These are phyloP conservation scores for Brachionus koreanus DNA, from an alignment of 1,140 invertebrate species.

Conservation along the genomic window DNA sequence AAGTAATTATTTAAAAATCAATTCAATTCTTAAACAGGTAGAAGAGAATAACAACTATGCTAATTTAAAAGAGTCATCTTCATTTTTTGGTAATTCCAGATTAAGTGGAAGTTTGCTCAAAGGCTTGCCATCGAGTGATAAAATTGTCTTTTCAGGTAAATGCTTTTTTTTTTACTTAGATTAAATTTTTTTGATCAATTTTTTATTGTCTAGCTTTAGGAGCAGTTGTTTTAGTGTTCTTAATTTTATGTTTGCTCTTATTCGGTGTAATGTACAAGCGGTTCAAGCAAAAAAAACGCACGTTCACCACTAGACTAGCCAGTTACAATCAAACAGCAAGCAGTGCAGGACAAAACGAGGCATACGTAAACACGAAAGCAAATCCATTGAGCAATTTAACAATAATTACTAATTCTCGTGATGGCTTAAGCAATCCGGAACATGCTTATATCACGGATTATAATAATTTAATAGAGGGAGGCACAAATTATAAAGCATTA, in stretches of 20 bases:
- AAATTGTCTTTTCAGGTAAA: conserved; percentile 11
- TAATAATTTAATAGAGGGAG: neutral
- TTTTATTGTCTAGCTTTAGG: neutral
- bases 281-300: neutral
- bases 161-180: neutral
- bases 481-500: neutral
- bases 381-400: conserved; percentile 6
- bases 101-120: neutral
- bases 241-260: neutral
- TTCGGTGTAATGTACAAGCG: conserved; percentile 33
- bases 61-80: conserved; percentile 13
- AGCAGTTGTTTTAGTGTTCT: neutral
- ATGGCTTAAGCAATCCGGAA: neutral
- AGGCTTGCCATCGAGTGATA: neutral
- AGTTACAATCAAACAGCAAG: neutral
- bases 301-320: neutral
- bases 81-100: neutral
- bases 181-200: neutral
- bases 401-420: neutral
- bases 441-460: neutral
- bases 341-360: neutral
- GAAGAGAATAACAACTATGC: neutral
- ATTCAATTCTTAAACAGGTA: neutral
- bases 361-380: neutral
- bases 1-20: conserved; percentile 30